Evolutionary conservation across 2,113 vertebrate genomes (phyloP).

Genomic region (Thunnus thynnus): DNA sequence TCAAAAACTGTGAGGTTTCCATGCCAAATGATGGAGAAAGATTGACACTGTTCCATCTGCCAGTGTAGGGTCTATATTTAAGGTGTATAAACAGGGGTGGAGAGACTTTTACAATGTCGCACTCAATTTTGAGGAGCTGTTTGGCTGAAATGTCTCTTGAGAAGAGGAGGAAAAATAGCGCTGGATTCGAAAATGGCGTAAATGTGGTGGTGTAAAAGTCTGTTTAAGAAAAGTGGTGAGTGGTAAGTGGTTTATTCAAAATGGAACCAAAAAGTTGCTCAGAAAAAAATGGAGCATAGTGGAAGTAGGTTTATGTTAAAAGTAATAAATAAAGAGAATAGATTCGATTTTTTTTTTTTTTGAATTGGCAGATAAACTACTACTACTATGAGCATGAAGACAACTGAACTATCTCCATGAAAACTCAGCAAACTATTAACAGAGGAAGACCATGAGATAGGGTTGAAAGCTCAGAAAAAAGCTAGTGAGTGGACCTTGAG

Average conservation of each 20-base stretch:
- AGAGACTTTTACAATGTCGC: conserved; percentile 37
- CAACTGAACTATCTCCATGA: too few species aligned
- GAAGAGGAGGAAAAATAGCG: conserved; percentile 35
- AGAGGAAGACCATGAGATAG: too few species aligned
- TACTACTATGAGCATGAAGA: too few species aligned
- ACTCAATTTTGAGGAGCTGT: conserved; percentile 23
- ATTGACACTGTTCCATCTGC: conserved; percentile 68
- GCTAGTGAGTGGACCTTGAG: too few species aligned
- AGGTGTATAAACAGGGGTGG: conserved; percentile 32
- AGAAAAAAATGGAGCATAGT: not conserved
- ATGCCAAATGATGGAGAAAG: conserved; percentile 53
- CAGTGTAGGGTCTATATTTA: not conserved
- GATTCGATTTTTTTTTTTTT: too few species aligned
- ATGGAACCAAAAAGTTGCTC: not conserved
- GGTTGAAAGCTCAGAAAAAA: too few species aligned
- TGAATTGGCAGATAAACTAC: too few species aligned
- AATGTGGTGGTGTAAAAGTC: not conserved
- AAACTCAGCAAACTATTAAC: too few species aligned
- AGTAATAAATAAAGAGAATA: too few species aligned
- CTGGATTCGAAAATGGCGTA: not conserved
- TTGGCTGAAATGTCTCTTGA: conserved; percentile 18
- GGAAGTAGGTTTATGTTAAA: too few species aligned
- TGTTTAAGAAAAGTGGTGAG: conserved; percentile 2
- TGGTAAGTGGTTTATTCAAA: not conserved
- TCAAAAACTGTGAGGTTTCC: conserved; percentile 49